These are phyloP conservation scores for Spheniscus humboldti DNA, from an alignment of 2,797 vertebrate species.

Conservation along the genomic window DNA sequence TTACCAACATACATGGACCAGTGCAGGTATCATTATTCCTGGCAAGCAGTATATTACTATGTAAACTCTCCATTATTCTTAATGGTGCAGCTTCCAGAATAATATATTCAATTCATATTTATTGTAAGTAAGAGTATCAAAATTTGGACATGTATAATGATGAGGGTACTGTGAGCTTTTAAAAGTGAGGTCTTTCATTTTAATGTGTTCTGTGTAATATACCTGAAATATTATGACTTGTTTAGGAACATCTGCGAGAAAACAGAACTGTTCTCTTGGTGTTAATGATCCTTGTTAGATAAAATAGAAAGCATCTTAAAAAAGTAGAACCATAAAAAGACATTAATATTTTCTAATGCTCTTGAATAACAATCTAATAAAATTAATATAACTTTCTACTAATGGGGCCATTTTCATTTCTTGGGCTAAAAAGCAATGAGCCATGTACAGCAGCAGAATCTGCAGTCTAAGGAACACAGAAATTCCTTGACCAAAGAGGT, in stretches of 20 bases:
- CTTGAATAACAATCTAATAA: conserved; percentile 38
- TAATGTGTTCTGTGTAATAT: neutral
- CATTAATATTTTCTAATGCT: conserved; percentile 3
- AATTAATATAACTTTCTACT: conserved; percentile 17
- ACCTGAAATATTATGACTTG: neutral
- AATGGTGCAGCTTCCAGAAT: neutral
- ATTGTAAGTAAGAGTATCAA: neutral
- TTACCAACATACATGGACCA: neutral
- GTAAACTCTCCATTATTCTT: neutral
- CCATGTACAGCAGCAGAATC: neutral
- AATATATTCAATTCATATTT: neutral
- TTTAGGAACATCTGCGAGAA: neutral
- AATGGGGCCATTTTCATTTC: neutral
- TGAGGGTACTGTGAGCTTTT: neutral
- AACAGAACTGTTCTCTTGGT: neutral
- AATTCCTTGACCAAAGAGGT: neutral
- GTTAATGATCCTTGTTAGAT: conserved; percentile 11
- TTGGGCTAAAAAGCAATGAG: neutral
- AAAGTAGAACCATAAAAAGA: neutral
- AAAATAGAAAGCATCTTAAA: conserved; percentile 3
- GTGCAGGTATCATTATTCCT: neutral
- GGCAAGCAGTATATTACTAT: neutral
- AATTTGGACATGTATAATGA: neutral
- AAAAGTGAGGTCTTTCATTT: conserved; percentile 13
- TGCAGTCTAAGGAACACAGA: neutral